These are phyloP conservation scores for Calameuta filiformis DNA, from an alignment of 2,888 invertebrate genomes.

Conservation along the genomic window DNA sequence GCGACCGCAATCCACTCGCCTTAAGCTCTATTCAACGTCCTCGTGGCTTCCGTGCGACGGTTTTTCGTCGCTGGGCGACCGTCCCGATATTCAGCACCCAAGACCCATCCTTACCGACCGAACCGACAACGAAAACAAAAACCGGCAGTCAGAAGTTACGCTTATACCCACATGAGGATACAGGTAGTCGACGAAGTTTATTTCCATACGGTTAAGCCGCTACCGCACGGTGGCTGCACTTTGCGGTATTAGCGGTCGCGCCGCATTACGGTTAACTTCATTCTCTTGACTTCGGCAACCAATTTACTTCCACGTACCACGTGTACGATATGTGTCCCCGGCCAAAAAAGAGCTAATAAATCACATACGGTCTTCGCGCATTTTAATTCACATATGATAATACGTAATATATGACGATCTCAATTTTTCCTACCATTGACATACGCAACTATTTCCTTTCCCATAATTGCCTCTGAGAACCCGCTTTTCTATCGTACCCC, in stretches of 20 bases:
- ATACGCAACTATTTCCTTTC: neutral
- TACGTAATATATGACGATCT: neutral
- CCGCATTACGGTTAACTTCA: constrained; percentile 37
- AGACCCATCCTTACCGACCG: neutral
- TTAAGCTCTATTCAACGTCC: neutral
- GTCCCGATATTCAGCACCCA: neutral
- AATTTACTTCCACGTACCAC: no score
- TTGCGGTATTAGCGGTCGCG: constrained; percentile 33
- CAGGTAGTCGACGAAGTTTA: no score
- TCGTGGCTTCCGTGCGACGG: neutral
- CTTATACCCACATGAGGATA: neutral
- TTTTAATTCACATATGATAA: neutral
- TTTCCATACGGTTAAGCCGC: constrained; percentile 8
- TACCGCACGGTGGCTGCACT: constrained; percentile 40
- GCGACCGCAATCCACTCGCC: constrained; percentile 19
- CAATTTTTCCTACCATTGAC: neutral
- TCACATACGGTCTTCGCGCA: no score
- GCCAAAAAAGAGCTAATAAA: no score
- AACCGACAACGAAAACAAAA: neutral
- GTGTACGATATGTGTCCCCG: no score
- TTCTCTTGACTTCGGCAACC: constrained; percentile 22
- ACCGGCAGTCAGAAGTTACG: neutral
- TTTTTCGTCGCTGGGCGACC: neutral
- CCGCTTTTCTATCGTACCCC: no score
- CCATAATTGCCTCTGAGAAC: no score